Evolutionary conservation across 2,888 invertebrate species (phyloP).

Genomic region (Plebejus anna): DNA sequence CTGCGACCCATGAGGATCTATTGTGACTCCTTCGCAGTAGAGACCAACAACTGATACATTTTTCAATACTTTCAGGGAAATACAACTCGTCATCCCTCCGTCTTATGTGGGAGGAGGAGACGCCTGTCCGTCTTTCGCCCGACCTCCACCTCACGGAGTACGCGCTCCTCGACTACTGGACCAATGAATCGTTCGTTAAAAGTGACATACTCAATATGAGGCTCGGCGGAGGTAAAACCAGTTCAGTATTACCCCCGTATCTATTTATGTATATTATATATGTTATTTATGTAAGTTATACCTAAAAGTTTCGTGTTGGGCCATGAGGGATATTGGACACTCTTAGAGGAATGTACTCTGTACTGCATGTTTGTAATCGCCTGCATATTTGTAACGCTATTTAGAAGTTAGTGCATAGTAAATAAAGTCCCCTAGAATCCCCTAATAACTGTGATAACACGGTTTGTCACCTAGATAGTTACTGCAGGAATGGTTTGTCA

Average conservation of each 20-base stretch:
- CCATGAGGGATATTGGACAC: background rate
- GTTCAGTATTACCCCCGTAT: conserved; percentile 18
- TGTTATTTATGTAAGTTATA: conserved; percentile 8
- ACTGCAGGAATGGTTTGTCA: background rate
- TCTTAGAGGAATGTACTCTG: background rate
- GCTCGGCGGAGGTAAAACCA: conserved; percentile 83
- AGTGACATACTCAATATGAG: conserved; percentile 84
- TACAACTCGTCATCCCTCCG: conserved; percentile 88
- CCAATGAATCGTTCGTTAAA: conserved; percentile 84
- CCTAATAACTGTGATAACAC: background rate
- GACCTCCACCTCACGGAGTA: conserved; percentile 91
- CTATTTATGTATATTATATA: conserved; percentile 25
- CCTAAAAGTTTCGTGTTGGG: background rate
- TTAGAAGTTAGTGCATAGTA: background rate
- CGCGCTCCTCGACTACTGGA: conserved; percentile 84
- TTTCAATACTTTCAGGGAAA: conserved; percentile 82
- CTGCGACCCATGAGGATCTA: too few relatives aligned
- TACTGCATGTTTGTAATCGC: too few relatives aligned
- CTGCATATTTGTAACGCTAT: background rate
- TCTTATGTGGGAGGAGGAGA: conserved; percentile 86
- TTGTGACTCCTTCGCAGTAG: too few relatives aligned
- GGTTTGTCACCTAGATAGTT: conserved; percentile 2
- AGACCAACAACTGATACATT: background rate
- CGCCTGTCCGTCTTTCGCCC: conserved; percentile 86
- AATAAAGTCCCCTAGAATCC: background rate